Evolutionary conservation across 2,797 vertebrate genomes (phyloP).

Genomic region (Glyptemys insculpta): DNA sequence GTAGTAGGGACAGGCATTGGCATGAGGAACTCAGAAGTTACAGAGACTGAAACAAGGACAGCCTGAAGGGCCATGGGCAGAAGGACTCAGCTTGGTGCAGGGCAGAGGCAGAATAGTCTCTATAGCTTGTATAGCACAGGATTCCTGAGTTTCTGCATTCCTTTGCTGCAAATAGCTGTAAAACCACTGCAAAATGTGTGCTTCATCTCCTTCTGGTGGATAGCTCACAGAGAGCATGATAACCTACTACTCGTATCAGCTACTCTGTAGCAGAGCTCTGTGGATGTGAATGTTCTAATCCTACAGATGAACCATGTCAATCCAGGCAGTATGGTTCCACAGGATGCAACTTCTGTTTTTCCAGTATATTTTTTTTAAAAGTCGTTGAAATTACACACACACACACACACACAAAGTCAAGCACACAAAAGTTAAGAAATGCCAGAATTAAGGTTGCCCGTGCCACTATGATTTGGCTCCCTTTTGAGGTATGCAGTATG

Average conservation of each 20-base stretch:
- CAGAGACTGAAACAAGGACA: not conserved
- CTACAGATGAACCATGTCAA: not conserved
- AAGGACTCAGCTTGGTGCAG: not conserved
- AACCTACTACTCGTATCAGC: not conserved
- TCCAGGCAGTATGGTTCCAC: no score
- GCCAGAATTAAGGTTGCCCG: no score
- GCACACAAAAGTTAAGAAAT: not conserved
- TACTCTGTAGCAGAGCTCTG: not conserved
- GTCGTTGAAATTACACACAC: no score
- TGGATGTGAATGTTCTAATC: not conserved
- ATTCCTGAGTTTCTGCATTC: not conserved
- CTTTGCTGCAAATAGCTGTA: not conserved
- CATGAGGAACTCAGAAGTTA: not conserved
- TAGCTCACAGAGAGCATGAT: not conserved
- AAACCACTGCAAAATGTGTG: not conserved
- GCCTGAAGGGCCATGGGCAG: not conserved
- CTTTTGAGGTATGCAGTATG: not conserved
- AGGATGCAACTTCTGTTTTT: not conserved
- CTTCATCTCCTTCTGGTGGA: not conserved
- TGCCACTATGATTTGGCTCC: no score
- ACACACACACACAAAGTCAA: no score
- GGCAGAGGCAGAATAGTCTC: not conserved
- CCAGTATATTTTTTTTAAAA: not conserved
- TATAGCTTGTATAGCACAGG: not conserved
- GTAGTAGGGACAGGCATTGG: not conserved